phyloP scores from a whole-genome alignment of 2,797 vertebrate genomes.

The Jordanella pulchra region DNA sequence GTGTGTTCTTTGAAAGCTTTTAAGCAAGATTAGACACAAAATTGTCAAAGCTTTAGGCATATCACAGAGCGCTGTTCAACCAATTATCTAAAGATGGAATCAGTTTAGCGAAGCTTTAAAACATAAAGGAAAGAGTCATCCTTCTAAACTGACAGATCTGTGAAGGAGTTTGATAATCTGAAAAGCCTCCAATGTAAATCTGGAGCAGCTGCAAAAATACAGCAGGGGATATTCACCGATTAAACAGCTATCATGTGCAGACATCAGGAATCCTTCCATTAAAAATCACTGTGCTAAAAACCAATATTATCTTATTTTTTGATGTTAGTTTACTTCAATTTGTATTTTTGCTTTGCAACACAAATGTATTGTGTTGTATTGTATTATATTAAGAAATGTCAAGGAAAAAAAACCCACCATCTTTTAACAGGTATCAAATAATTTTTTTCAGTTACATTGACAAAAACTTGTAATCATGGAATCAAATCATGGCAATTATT shows the following conservation, averaged over 20 bases:
- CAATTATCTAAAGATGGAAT: background rate
- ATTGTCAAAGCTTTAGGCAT: background rate
- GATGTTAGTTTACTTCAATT: too few species aligned
- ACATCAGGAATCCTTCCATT: background rate
- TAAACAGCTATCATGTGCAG: background rate
- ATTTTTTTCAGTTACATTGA: background rate
- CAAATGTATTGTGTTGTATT: too few species aligned
- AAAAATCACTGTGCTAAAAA: too few species aligned
- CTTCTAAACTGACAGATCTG: background rate
- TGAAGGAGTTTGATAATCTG: background rate
- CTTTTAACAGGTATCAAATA: background rate
- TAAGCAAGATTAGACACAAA: too few species aligned
- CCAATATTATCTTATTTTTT: too few species aligned
- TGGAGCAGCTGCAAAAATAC: background rate
- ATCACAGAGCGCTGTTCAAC: background rate
- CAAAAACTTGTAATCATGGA: too few species aligned
- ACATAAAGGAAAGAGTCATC: background rate
- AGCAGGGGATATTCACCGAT: background rate
- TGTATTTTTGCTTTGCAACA: too few species aligned
- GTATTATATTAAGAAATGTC: background rate
- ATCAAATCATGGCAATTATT: too few species aligned
- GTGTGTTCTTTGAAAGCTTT: background rate
- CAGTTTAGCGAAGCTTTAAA: background rate
- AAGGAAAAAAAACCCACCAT: background rate
- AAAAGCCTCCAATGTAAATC: background rate